Base-by-base conservation (phyloP, 2,888 invertebrate genomes). In the Pammene fasciana region DNA sequence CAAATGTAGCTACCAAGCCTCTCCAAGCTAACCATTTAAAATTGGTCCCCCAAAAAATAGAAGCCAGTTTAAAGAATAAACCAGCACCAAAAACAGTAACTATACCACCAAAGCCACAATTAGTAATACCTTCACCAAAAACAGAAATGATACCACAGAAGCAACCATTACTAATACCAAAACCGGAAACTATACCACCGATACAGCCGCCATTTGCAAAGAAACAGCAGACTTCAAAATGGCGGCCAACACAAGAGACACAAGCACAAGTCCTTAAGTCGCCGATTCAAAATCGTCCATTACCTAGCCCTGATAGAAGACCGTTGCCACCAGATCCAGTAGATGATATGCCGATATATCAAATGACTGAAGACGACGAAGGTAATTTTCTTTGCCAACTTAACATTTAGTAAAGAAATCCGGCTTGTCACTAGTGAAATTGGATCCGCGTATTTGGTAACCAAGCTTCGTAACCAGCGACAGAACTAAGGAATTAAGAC, bases 1-100 rank as follows among this genome's bases (percentile, higher is more conserved):
- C 67, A 18, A 43, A 36, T 14, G n/a, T n/a, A 13, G 38, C 10
- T 13, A 3, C 48, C 7, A 48, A 46, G 5, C 14, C 14, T 18
- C 1, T 4, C 18, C 48, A 48, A 36, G 16, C 36, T 11, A 48
- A 48, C 16, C 64, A 45, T 45, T 45, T 64, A 34, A 54, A 41
- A 64, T 14, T 43, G 13, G 50, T 52, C 9, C 34, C 41, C 26
- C 56, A 64, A 11, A 68, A 68, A 34, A 43, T 68, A 8, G 68
- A 68, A 52, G 64, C 68, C 1, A 36, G n/a, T 14, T 52, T 68
- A 10, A 68, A 57, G 13, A 16, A 52, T 46, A 13, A 14, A 54
- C 26, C 36, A 2, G 9, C 7, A 18, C 54, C 56, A 4, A 54
- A 18, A 43, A 7, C 54, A 6, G 6, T 13, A 26, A 9, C 26